A percentile compares a stretch with the other conserved stretches of the same genome.
These are phyloP conservation scores for Phaethon lepturus DNA, from an alignment of 2,113 vertebrate species.

Conservation along the genomic window DNA sequence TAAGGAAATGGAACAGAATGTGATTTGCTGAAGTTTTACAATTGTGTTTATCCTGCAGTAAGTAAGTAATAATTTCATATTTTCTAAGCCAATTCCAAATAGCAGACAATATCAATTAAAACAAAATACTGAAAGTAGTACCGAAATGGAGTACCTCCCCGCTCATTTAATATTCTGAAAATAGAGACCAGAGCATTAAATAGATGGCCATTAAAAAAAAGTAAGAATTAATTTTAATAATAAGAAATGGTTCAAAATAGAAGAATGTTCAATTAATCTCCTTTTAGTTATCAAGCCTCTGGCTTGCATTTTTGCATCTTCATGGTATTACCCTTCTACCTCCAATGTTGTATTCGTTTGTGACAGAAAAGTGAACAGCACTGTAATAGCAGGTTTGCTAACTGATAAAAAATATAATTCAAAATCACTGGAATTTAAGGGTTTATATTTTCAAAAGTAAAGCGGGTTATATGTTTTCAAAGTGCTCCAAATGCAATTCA, in stretches of 20 bases:
- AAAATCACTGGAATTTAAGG: background rate
- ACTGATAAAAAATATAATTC: background rate
- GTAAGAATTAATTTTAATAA: background rate
- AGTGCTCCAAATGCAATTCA: background rate
- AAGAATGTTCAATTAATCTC: background rate
- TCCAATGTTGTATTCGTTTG: background rate
- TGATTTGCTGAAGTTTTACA: slow-evolving; percentile 74
- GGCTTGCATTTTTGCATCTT: background rate
- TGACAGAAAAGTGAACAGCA: background rate
- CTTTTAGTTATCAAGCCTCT: background rate
- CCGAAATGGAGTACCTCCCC: background rate
- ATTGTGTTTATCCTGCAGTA: slow-evolving; percentile 75
- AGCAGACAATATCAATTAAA: background rate
- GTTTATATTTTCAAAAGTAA: background rate
- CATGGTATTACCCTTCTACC: background rate
- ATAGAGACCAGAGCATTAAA: background rate
- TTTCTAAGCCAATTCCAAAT: background rate
- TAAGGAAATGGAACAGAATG: slow-evolving; percentile 80
- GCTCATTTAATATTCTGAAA: background rate
- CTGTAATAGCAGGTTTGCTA: background rate
- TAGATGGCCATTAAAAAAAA: background rate
- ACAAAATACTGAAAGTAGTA: background rate
- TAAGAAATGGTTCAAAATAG: background rate
- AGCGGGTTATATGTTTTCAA: background rate
- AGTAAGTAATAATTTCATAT: slow-evolving; percentile 70